Evolutionary conservation across 2,113 vertebrate genomes (phyloP).

Genomic region (Ploceus nigricollis): DNA sequence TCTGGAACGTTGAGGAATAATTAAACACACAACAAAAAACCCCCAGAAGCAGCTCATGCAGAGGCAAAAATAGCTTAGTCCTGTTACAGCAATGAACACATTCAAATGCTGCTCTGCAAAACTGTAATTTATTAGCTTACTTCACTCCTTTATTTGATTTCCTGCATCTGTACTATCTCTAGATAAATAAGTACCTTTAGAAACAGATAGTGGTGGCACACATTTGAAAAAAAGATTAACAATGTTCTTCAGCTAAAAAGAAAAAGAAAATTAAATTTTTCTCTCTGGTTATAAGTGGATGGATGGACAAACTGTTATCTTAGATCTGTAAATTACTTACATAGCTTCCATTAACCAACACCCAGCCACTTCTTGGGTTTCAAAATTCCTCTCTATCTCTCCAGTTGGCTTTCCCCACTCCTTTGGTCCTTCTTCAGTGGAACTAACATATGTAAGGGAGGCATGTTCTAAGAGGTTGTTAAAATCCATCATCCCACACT

Average conservation of each 20-base stretch:
- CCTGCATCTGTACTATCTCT: neutral
- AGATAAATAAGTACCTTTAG: neutral
- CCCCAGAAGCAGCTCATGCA: neutral
- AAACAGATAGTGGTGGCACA: neutral
- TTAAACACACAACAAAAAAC: neutral
- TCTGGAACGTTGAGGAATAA: neutral
- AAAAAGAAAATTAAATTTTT: neutral
- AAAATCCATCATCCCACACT: neutral
- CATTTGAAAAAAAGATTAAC: neutral
- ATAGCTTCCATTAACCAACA: neutral
- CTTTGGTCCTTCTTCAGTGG: neutral
- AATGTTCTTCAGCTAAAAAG: neutral
- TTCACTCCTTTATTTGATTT: neutral
- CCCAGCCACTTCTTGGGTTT: neutral
- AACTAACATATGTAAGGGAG: neutral
- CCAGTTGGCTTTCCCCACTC: neutral
- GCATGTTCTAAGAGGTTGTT: neutral
- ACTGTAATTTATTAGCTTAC: neutral
- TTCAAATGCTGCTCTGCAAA: neutral
- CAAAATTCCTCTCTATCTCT: neutral
- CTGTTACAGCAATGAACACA: neutral
- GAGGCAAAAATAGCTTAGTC: neutral
- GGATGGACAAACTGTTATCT: neutral
- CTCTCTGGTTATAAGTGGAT: neutral
- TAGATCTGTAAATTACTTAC: neutral